Base-by-base conservation (phyloP, 1,140 invertebrate species). In the Cydia pomonella region DNA sequence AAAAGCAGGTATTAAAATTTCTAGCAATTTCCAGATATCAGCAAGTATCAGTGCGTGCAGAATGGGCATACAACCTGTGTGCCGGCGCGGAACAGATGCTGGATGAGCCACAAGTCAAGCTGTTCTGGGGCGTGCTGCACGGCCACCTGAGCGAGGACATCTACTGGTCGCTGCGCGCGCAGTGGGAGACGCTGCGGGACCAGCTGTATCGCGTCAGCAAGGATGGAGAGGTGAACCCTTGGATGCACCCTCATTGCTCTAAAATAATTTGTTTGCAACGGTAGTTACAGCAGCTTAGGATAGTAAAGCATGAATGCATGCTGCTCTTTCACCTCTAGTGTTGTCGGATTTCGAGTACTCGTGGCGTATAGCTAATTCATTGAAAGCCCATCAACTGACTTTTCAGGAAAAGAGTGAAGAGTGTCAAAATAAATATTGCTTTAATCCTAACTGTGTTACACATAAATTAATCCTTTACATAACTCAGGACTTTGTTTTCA, bases 21-120 rank as follows among this genome's bases (percentile, higher is more conserved):
- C 12, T 50, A 50, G 16, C 5, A 6, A 13, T 38, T 16, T 27
- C 23, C 12, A 93, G 90, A 77, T 93, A 93, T 75, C 88, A 92
- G 72, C 91, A 93, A 76, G 73, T 86, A 1, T 87, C 84, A 18
- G 85, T 92, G 0, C 87, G 93, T 16, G 89, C 89, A 0, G 93
- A 93, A 72, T 93, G 91, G 92, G 91, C 91, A 16, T 93, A 93
- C 81, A 93, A 93, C 78, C 77, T 93, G 72, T 93, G 91, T 81
- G 89, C 88, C 7, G 89, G 87, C 27, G 90, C 85, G 0, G 88
- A 93, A 75, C 89, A 90, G 76, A 87, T 91, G 88, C 77, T 92
- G 63, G 92, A 93, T 76, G 92, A 93, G 80, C 86, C 91, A 21
- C 87, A 89, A 27, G 88, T 93, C 53, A 87, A 87, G 76, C 73